Evolutionary conservation across 2,888 invertebrate genomes (phyloP).

Genomic region (Sialis lutaria): DNA sequence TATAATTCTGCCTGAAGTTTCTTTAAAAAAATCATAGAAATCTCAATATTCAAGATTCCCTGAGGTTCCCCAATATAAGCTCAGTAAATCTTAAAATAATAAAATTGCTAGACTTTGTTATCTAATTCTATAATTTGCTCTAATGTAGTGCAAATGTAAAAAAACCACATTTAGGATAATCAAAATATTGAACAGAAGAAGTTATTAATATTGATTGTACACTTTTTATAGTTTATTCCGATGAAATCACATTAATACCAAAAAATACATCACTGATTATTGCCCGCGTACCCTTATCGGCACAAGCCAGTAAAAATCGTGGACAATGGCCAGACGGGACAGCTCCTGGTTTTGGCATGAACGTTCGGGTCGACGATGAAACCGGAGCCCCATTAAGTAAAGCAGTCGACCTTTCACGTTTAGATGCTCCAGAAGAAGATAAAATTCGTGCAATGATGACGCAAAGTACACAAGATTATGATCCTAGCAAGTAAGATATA

Average conservation of each 20-base stretch:
- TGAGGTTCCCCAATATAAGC: no score
- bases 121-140: no score
- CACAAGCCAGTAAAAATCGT: conserved; percentile 54
- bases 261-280: conserved; percentile 96
- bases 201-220: no score
- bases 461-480: conserved; percentile 92
- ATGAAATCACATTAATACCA: conserved; percentile 81
- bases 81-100: no score
- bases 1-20: no score
- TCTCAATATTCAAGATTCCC: no score
- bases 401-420: conserved; percentile 67
- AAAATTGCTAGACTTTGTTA: no score
- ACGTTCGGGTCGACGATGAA: conserved; percentile 22
- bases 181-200: no score
- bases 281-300: conserved; percentile 74
- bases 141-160: no score
- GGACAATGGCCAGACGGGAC: conserved; percentile 27
- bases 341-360: conserved; percentile 23
- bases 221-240: conserved; percentile 60
- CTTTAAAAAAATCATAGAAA: no score
- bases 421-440: conserved; percentile 91
- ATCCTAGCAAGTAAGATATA: conserved; percentile 78
- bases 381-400: conserved; percentile 35
- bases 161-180: no score
- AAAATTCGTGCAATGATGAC: conserved; percentile 96